Percentiles rank a stretch among this genome's conserved stretches.
Evolutionary conservation across 1,140 invertebrate species (phyloP).

Genomic region (Atta texana): DNA sequence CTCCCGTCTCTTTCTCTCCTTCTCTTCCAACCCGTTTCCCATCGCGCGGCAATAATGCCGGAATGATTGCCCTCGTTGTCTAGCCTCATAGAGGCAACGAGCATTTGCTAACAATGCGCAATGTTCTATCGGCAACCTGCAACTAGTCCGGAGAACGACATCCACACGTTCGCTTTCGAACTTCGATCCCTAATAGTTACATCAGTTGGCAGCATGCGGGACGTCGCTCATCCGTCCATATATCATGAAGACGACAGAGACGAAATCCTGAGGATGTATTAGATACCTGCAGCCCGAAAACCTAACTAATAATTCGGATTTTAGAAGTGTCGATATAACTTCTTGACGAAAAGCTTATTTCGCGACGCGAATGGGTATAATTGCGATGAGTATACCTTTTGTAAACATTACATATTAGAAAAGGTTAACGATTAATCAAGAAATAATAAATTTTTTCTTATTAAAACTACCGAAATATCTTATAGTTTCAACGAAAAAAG

Average conservation of each 20-base stretch:
- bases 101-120: slow-evolving; percentile 75
- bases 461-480: neutral
- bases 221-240: slow-evolving; percentile 33
- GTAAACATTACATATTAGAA: neutral
- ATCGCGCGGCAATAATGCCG: slow-evolving; percentile 74
- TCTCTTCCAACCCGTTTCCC: slow-evolving; percentile 24
- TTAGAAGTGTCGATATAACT: neutral
- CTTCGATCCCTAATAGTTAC: slow-evolving; percentile 76
- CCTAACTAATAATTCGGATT: slow-evolving; percentile 15
- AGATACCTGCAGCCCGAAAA: slow-evolving; percentile 13
- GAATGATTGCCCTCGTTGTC: slow-evolving; percentile 78
- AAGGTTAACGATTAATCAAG: neutral
- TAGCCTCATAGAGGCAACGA: slow-evolving; percentile 65
- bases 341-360: slow-evolving; percentile 24
- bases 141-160: slow-evolving; percentile 57
- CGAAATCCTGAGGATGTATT: neutral
- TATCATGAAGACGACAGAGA: slow-evolving; percentile 28
- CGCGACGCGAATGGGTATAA: neutral
- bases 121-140: slow-evolving; percentile 74
- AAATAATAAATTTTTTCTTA: neutral
- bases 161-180: slow-evolving; percentile 73
- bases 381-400: slow-evolving; percentile 2
- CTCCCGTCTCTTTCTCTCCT: neutral
- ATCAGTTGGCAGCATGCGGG: slow-evolving; percentile 33
- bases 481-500: too few species aligned